These are phyloP conservation scores for Hydrophis major DNA, from an alignment of 2,797 vertebrate species.

Conservation along the genomic window DNA sequence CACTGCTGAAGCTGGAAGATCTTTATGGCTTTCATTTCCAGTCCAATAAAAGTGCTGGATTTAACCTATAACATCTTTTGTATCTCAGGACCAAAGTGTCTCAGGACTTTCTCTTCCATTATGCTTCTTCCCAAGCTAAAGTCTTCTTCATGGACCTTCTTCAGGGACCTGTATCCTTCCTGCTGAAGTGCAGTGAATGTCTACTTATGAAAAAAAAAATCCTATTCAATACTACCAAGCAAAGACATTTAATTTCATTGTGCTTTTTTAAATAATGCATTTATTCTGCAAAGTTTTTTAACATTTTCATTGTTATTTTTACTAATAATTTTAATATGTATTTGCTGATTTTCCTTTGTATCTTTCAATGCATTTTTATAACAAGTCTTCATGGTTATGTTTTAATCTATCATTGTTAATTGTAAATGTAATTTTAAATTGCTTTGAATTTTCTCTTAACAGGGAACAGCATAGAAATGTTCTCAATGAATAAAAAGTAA, in stretches of 20 bases:
- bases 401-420: background rate
- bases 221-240: background rate
- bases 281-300: background rate
- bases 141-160: background rate
- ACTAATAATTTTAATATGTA: background rate
- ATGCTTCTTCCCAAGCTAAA: background rate
- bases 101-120: background rate
- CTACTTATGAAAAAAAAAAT: background rate
- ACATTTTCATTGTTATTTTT: background rate
- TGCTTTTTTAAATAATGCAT: background rate
- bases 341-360: background rate
- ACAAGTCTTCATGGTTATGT: background rate
- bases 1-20: background rate
- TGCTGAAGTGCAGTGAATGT: background rate
- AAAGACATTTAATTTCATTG: background rate
- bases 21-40: background rate
- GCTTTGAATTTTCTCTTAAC: background rate
- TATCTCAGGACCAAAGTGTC: background rate
- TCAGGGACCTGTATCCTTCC: background rate
- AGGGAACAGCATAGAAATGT: background rate
- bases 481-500: background rate
- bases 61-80: background rate
- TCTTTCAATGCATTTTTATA: background rate
- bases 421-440: background rate
- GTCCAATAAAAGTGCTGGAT: background rate